Evolutionary conservation across 2,888 invertebrate genomes (phyloP), one percentile per base, ranked within the genome.

Genomic region (Morpho deidamia): DNA sequence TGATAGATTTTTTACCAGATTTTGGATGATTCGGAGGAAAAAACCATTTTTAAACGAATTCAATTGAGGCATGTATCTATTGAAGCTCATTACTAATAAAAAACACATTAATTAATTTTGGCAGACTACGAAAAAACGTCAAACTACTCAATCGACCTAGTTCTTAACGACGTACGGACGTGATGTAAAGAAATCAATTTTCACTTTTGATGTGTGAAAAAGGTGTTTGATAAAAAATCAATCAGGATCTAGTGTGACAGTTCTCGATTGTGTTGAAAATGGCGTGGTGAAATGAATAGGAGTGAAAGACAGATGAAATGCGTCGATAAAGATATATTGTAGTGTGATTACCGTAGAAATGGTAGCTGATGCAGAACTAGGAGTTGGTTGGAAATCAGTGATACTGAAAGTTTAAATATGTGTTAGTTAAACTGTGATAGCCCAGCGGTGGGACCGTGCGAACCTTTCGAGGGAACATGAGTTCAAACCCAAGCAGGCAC

Each of bases 241-340:
- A 87, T 88, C 86, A 85, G 85, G 83, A 77, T 72, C 71, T 72
- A 67, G 75, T 78, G 82, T 84, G 89, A 87, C 89, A 88, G 82
- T 68, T 56, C 56, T 40, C 64, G 65, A 76, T 89, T 89, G 86
- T 89, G 58, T 57, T 57, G 53, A 70, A 87, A 87, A 79, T 80
- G 78, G 74, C 87, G 82, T 85, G 67, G 78, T 78, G 66, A 83
- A 85, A 38, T 12, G 40, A 35, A 45, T 35, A 50, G 45, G 43
- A 33, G 40, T 55, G 55, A 52, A 11, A 50, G 53, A 58, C 58
- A 76, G 83, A 79, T 83, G 73, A 78, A 72, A 71, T 56, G 72
- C 79, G 76, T 81, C 76, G 73, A 78, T 79, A 83, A 83, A 74
- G 61, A 56, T 67, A 74, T 76, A 81, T 82, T 88, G 84, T 85